Percentiles rank a stretch among this genome's conserved stretches.
These are phyloP conservation scores for Ochotona princeps DNA, from an alignment of 2,113 vertebrate genomes.

Conservation along the genomic window DNA sequence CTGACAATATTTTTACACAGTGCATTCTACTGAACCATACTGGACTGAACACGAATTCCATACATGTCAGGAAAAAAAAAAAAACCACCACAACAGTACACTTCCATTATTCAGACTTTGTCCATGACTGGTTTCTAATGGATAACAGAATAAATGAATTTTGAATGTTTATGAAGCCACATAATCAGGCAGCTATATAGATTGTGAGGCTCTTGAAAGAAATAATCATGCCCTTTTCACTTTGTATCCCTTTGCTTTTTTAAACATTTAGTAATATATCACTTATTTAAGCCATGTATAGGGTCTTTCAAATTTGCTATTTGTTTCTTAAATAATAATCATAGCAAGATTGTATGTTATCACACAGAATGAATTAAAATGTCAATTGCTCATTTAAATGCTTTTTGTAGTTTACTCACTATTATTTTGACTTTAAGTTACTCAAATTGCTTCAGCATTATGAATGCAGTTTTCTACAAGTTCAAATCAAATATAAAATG, in stretches of 20 bases:
- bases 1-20: not conserved
- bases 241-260: not conserved
- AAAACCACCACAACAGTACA: not conserved
- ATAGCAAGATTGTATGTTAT: not conserved
- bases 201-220: not conserved
- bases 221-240: not conserved
- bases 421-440: not conserved
- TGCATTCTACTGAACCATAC: not conserved
- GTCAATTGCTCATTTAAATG: not conserved
- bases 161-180: not conserved
- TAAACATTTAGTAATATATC: not conserved
- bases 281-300: not conserved
- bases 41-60: not conserved
- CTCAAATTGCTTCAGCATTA: constrained; percentile 30
- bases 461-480: constrained; percentile 8
- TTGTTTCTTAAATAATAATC: constrained; percentile 19
- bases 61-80: not conserved
- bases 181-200: not conserved
- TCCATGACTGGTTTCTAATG: not conserved
- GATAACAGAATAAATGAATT: not conserved
- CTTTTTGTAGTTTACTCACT: not conserved
- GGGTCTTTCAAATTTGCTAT: not conserved
- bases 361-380: constrained; percentile 12
- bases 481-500: not conserved
- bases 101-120: not conserved